Conservation (phyloP, 2,888 invertebrate genomes). For the Protonemura montana region DNA sequence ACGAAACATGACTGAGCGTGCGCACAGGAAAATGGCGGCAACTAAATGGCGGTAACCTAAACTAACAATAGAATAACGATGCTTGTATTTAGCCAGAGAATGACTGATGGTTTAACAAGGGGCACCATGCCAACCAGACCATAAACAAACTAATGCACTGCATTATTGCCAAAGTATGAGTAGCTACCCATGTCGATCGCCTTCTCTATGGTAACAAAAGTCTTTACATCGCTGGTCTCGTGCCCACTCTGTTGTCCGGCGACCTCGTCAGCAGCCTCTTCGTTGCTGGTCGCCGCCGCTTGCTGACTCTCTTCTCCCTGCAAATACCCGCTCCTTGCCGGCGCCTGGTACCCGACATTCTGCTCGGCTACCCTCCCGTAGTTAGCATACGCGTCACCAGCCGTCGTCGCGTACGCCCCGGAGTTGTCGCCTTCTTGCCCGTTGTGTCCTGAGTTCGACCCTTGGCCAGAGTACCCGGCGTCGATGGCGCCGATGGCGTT, state of each 20-base stretch:
- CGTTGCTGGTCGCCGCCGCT: background rate
- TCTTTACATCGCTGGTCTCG: background rate
- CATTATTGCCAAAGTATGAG: slow-evolving; percentile 25
- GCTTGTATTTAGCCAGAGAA: background rate
- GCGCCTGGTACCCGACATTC: background rate
- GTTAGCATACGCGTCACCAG: slow-evolving; percentile 23
- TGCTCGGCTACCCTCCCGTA: background rate
- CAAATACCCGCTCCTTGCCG: background rate
- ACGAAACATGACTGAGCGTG: background rate
- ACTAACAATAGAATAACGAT: background rate
- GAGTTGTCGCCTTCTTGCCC: slow-evolving; percentile 13
- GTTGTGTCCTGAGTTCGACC: background rate
- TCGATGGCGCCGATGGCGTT: slow-evolving; percentile 33
- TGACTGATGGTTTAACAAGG: background rate
- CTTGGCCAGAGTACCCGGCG: background rate
- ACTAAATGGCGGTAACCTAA: background rate
- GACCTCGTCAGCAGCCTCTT: background rate
- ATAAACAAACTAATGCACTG: background rate
- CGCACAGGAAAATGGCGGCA: background rate
- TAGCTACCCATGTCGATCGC: slow-evolving; percentile 34
- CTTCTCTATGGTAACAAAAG: slow-evolving; percentile 30
- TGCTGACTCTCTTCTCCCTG: background rate
- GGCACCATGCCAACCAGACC: background rate
- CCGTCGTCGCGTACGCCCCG: slow-evolving; percentile 18
- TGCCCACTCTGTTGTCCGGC: background rate